phyloP scores from a whole-genome alignment of 2,113 vertebrate species.

The Corythoichthys intestinalis region DNA sequence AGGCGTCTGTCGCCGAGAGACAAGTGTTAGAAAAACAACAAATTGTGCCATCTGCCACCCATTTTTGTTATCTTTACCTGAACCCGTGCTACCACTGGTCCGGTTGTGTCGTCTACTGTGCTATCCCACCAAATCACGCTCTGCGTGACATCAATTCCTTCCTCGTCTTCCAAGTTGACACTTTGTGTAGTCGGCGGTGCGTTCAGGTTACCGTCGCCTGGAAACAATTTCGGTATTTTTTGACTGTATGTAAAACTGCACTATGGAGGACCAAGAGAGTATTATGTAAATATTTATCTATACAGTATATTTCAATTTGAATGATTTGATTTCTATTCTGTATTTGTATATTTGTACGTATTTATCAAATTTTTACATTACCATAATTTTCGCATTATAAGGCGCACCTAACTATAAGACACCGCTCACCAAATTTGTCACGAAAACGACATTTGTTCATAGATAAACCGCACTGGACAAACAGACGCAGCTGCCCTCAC shows the following conservation, averaged over 20 bases:
- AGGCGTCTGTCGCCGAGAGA: conserved; percentile 5
- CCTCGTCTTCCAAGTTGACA: not conserved
- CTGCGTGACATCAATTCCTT: conserved; percentile 31
- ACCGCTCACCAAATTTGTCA: too few species aligned
- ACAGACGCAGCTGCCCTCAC: too few species aligned
- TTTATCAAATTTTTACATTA: too few species aligned
- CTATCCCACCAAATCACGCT: not conserved
- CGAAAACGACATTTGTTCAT: too few species aligned
- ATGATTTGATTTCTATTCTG: too few species aligned
- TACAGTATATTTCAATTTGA: too few species aligned
- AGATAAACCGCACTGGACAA: too few species aligned
- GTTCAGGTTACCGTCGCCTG: conserved; percentile 1
- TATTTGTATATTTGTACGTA: too few species aligned
- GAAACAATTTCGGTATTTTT: not conserved
- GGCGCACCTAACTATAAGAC: too few species aligned
- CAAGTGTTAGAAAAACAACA: not conserved
- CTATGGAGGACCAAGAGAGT: not conserved
- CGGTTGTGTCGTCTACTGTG: not conserved
- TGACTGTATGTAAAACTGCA: not conserved
- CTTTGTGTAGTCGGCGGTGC: not conserved
- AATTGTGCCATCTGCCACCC: not conserved
- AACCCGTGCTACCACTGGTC: conserved; percentile 28
- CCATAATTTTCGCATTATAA: too few species aligned
- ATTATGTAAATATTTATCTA: too few species aligned
- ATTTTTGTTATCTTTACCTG: conserved; percentile 22